phyloP scores from a whole-genome alignment of 1,140 invertebrate species.

The Neelides sp. region DNA sequence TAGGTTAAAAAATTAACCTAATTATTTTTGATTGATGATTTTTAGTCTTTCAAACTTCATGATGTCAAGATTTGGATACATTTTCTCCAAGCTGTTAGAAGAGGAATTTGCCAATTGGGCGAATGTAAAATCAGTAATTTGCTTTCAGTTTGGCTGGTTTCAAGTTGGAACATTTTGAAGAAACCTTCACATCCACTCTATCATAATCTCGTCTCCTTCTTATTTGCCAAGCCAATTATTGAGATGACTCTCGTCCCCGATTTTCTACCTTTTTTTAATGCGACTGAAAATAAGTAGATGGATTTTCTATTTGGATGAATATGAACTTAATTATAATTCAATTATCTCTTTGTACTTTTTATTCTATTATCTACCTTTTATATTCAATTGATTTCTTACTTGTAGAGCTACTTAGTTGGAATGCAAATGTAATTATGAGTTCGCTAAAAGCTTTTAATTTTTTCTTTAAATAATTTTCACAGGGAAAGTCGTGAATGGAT shows the following conservation, averaged over 20 bases:
- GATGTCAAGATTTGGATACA: conserved; percentile 29
- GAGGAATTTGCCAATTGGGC: conserved; percentile 20
- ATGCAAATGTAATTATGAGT: neutral
- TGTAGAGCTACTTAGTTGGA: neutral
- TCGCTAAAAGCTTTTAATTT: neutral
- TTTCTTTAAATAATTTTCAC: neutral
- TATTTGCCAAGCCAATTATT: conserved; percentile 28
- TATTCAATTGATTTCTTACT: neutral
- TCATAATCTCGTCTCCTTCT: conserved; percentile 16
- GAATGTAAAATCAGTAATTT: conserved; percentile 16
- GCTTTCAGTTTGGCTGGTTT: conserved; percentile 27
- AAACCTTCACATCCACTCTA: conserved; percentile 28
- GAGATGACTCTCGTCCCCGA: conserved; percentile 31
- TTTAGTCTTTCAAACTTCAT: conserved; percentile 7
- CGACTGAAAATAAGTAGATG: conserved; percentile 21
- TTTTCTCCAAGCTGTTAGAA: conserved; percentile 20
- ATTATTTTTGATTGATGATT: conserved; percentile 1
- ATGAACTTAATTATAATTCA: neutral
- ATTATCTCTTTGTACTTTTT: neutral
- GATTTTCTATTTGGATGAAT: neutral
- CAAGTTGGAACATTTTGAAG: conserved; percentile 18
- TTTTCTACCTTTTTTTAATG: conserved; percentile 30
- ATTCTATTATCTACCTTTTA: neutral
- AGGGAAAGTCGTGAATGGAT: conserved; percentile 29
- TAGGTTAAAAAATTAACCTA: conserved; percentile 2